Base-by-base conservation (phyloP, 2,113 vertebrate genomes). In the Genyomyrus donnyi region DNA sequence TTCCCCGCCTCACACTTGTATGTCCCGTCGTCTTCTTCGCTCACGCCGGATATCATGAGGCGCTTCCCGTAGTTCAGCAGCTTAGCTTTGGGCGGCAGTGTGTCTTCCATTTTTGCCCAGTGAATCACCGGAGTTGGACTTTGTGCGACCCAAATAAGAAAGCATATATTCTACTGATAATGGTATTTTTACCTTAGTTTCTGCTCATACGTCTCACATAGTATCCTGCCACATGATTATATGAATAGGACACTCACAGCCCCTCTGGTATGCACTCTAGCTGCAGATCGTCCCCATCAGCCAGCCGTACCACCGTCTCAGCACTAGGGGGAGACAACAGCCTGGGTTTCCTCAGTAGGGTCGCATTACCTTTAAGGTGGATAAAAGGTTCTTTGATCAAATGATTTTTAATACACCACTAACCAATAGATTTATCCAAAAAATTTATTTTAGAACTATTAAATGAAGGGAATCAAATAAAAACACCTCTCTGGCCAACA, bases 241-340 rank as follows among this genome's bases (percentile, higher is more conserved):
- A 48, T n/a, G 39, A 46, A 45, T 48, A 48, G n/a, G 8, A 88
- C 93, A 97, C 98, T 98, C 92, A 99, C 98, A 98, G 95, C 92
- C 98, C 98, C 93, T 98, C 97, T 62, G 98, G 97, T 89, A 99
- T 99, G 49, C 98, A 99, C 92, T 99, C 98, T 3, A 99, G 92
- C 58, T 96, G 92, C 91, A 99, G 93, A 27, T 97, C 95, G 4
- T 97, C 96, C 89, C 97, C 98, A 95, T 96, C 97, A 90, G 99
- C 95, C 90, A 97, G 93, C 88, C 91, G 95, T 92, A 94, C 92
- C 49, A 95, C 89, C 3, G 98, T 96, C 80, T 66, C 91, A 1
- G 24, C 94, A 94, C 96, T 96, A 93, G 96, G 94, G 92, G 98
- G 98, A 89, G 96, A 94, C 93, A 99, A 92, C 91, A 99, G 95